Conservation (phyloP, 2,113 vertebrate genomes). For the Columba janthina region DNA sequence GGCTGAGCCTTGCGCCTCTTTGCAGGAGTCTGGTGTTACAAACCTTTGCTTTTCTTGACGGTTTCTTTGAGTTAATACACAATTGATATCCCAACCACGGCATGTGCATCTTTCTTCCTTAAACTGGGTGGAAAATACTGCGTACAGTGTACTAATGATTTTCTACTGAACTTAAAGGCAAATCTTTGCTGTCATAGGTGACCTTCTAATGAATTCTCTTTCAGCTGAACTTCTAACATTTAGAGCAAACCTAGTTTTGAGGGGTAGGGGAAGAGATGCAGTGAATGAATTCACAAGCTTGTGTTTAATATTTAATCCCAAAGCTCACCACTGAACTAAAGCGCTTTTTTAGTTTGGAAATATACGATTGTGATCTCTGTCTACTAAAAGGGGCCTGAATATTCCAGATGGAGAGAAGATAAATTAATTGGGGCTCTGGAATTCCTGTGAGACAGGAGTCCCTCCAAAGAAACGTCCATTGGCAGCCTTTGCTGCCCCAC, state of each 20-base stretch:
- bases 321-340: not conserved
- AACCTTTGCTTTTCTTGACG: not conserved
- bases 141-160: not conserved
- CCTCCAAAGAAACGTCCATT: not conserved
- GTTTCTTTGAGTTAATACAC: not conserved
- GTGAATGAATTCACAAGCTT: not conserved
- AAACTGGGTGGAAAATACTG: not conserved
- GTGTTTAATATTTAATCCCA: conserved; percentile 22
- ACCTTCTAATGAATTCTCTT: conserved; percentile 43
- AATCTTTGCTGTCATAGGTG: not conserved
- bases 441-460: not conserved
- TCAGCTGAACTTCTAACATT: conserved; percentile 17
- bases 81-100: not conserved
- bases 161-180: conserved; percentile 4
- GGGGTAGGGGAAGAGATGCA: not conserved
- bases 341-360: not conserved
- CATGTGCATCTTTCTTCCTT: not conserved
- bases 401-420: not conserved
- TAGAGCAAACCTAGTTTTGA: not conserved
- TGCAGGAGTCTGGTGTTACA: rapidly evolving
- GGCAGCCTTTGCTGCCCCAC: not conserved
- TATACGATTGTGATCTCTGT: not conserved
- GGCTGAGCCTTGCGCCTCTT: not conserved
- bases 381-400: not conserved
- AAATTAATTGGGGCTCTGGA: not conserved